Base-by-base conservation (phyloP, 1,140 invertebrate genomes). In the Zaprionus kolodkinae region DNA sequence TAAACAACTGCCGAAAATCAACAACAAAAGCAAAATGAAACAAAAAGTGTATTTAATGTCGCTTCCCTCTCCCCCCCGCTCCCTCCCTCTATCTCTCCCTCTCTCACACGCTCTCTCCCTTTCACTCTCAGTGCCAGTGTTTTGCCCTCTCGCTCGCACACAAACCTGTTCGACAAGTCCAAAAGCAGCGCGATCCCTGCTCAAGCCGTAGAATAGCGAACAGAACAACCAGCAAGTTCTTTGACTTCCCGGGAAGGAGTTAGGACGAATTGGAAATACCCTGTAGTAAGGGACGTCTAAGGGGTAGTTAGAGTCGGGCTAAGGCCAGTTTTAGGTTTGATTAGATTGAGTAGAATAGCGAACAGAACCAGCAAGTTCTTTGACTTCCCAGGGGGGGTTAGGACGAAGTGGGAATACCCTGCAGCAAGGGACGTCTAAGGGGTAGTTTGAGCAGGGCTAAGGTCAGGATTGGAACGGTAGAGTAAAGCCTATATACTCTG, bases 21-120 rank as follows among this genome's bases (percentile, higher is more conserved):
- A 62, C 50, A 71, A 63, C 59, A 52, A 65, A 65, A 45, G 61
- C 45, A 63, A 78, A 80, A 62, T 78, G 78, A 80, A 78, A 80
- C 78, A 80, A 80, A 80, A 80, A 80, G 78, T 80, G 72, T 80
- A 75, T 80, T 78, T 74, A 63, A 77, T 73, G 69, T 60, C 60
- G 52, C 59, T 71, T 63, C 62, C 35, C 50, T 63, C 38, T 52
- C 38, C 45, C 15, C 13, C 43, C n/a, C 15, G 3, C 27, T 36
- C 57, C 35, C 68, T 50, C 36, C 15, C 52, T 15, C 36, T 45
- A 33, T 25, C 25, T 9, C 63, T 13, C 45, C 27, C 45, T 30
- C 40, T 25, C 56, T 48, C 62, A 25, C 35, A 6, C 38, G 7
- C 30, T 21, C 10, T 38, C 21, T 30, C n/a, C 36, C 40, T 52